Percentiles rank a stretch among this genome's conserved stretches.
Evolutionary conservation across 2,888 invertebrate species (phyloP).

Genomic region (Neria commutata): DNA sequence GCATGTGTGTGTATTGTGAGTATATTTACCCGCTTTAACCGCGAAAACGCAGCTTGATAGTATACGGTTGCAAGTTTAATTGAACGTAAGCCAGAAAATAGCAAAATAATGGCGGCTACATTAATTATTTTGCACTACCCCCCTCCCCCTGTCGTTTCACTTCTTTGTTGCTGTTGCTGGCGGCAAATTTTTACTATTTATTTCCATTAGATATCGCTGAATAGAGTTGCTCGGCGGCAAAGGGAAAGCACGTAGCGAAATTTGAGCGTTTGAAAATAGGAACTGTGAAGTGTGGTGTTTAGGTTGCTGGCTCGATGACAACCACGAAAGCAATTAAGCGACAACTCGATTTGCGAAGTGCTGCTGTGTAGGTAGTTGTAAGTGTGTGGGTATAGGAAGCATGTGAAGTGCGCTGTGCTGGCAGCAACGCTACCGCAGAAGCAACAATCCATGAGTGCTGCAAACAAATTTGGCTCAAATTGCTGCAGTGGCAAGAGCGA

Average conservation of each 20-base stretch:
- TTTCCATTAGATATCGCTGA: too few relatives aligned
- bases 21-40: not conserved
- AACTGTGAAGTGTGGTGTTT: not conserved
- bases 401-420: not conserved
- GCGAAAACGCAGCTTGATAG: not conserved
- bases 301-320: not conserved
- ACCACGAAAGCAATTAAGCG: not conserved
- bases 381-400: not conserved
- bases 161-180: too few relatives aligned
- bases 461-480: not conserved
- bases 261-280: not conserved
- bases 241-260: not conserved
- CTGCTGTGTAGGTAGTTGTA: not conserved
- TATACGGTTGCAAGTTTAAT: not conserved
- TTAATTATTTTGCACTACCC: not conserved
- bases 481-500: not conserved
- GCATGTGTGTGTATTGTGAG: too few relatives aligned
- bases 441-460: not conserved
- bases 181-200: too few relatives aligned
- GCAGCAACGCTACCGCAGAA: not conserved
- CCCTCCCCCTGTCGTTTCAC: too few relatives aligned
- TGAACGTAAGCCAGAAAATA: slow-evolving; percentile 1
- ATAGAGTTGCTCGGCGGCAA: not conserved
- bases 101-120: not conserved
- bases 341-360: not conserved